phyloP scores from a whole-genome alignment of 1,140 invertebrate genomes.

The Neotoxoptera formosana region DNA sequence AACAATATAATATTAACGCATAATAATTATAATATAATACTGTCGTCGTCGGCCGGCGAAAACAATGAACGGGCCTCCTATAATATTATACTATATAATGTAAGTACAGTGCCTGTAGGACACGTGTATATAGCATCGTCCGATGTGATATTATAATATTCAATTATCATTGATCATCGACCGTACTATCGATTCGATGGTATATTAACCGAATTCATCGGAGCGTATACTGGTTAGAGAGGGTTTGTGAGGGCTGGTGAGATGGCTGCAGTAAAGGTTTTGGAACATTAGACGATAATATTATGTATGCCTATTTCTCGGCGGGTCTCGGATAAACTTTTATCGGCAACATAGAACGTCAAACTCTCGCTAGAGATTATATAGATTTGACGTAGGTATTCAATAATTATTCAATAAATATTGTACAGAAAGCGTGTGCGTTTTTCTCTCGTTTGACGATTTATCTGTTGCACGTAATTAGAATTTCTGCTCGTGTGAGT shows the following conservation, averaged over 20 bases:
- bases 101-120: too few species aligned
- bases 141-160: not conserved
- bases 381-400: not conserved
- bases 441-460: not conserved
- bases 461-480: too few species aligned
- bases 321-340: not conserved
- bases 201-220: not conserved
- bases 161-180: not conserved
- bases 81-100: too few species aligned
- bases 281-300: not conserved
- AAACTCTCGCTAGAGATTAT: not conserved
- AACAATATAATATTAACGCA: not conserved
- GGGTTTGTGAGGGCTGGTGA: not conserved
- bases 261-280: not conserved
- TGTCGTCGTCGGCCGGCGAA: not conserved
- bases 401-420: not conserved
- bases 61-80: not conserved
- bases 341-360: not conserved
- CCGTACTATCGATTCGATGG: not conserved
- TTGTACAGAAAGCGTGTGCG: too few species aligned
- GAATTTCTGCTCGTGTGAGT: too few species aligned
- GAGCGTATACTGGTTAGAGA: not conserved
- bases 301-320: not conserved
- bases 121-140: too few species aligned
- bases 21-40: not conserved